Conservation (phyloP, 2,888 invertebrate genomes). For the Camponotus fellah region DNA sequence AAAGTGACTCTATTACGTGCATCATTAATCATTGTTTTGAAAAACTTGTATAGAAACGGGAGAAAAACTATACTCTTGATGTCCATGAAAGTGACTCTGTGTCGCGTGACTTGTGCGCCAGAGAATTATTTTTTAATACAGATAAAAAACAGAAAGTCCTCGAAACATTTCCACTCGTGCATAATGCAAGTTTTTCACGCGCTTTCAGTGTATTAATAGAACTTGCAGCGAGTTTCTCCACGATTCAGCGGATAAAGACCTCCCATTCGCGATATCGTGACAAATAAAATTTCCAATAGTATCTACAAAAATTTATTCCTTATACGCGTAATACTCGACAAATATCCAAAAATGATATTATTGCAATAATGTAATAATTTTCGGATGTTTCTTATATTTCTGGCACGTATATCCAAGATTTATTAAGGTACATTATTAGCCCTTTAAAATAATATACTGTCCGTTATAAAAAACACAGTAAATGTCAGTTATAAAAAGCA, state of each 20-base stretch:
- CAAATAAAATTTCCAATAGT: conserved; percentile 9
- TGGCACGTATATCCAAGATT: background rate
- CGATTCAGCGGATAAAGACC: conserved; percentile 25
- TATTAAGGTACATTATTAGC: background rate
- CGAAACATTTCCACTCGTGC: conserved; percentile 44
- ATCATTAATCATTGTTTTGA: background rate
- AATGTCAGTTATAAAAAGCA: too few relatives aligned
- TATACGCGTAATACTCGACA: background rate
- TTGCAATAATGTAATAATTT: background rate
- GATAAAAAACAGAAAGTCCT: conserved; percentile 7
- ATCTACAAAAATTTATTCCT: conserved; percentile 13
- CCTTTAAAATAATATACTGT: background rate
- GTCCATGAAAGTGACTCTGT: conserved; percentile 3
- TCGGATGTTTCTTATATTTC: background rate
- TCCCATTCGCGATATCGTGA: conserved; percentile 22
- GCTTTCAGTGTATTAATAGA: conserved; percentile 43
- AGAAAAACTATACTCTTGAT: background rate
- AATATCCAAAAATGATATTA: background rate
- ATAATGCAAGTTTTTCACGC: conserved; percentile 42
- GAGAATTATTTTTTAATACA: conserved; percentile 18
- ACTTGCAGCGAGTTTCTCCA: conserved; percentile 5
- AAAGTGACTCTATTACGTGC: conserved; percentile 19
- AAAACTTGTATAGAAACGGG: conserved; percentile 10
- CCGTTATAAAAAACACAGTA: too few relatives aligned
- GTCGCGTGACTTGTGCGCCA: conserved; percentile 16